Evolutionary conservation across 2,113 vertebrate species (phyloP).

Genomic region (Orycteropus afer): DNA sequence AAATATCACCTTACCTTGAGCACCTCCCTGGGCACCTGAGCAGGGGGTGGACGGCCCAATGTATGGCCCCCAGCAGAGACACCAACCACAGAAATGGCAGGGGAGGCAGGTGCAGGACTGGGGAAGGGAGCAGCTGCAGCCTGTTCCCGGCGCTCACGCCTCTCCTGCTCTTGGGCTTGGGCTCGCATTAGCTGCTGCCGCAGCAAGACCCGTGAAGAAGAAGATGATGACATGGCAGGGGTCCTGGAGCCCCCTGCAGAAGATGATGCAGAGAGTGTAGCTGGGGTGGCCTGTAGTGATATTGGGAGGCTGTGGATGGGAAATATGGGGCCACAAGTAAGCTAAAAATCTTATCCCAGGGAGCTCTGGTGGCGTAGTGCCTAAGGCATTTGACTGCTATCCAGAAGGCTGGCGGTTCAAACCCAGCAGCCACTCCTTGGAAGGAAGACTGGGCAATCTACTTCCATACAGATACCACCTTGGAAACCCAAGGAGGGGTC

Average conservation of each 20-base stretch:
- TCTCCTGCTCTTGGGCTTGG: constrained; percentile 93
- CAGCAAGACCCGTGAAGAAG: constrained; percentile 90
- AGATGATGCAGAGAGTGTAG: constrained; percentile 77
- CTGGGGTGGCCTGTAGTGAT: constrained; percentile 77
- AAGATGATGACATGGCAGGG: constrained; percentile 81
- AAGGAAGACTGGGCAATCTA: too few relatives aligned
- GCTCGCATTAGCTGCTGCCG: constrained; percentile 94
- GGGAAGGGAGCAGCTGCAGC: constrained; percentile 82
- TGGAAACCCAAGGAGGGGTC: too few relatives aligned
- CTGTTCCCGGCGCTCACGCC: constrained; percentile 89
- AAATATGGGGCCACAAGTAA: constrained; percentile 79
- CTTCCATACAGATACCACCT: too few relatives aligned
- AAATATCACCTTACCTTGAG: constrained; percentile 88
- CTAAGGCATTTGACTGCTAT: too few relatives aligned
- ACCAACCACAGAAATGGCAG: constrained; percentile 89
- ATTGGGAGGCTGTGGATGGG: constrained; percentile 79
- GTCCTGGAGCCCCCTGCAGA: constrained; percentile 80
- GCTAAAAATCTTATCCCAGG: constrained; percentile 45
- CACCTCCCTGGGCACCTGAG: constrained; percentile 93
- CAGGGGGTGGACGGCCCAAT: constrained; percentile 86
- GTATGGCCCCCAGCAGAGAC: constrained; percentile 74
- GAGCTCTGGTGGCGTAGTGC: too few relatives aligned
- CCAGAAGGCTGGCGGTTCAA: too few relatives aligned
- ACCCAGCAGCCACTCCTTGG: too few relatives aligned
- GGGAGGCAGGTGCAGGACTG: constrained; percentile 86